Conservation (phyloP, 2,797 vertebrate genomes). For the Spinus olivaceus region DNA sequence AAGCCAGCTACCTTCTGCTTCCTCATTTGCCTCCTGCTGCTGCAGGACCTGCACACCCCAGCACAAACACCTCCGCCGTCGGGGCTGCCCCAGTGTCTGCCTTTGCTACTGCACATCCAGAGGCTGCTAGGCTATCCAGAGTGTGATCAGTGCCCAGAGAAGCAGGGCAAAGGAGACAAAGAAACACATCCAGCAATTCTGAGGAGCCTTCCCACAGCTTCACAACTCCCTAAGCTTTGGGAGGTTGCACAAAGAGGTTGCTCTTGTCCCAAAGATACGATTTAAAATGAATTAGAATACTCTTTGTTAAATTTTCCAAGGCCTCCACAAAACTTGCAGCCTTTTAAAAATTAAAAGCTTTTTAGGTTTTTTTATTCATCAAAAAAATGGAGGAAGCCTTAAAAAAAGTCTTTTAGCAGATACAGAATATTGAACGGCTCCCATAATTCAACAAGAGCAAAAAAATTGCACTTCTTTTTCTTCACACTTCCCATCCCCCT, state of each 20-base stretch:
- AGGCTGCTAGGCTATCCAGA: neutral
- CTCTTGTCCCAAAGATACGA: fast-evolving
- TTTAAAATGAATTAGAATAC: neutral
- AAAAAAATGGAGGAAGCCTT: neutral
- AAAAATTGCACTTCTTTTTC: neutral
- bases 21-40: neutral
- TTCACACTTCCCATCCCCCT: neutral
- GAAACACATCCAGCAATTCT: neutral
- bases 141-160: neutral
- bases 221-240: neutral
- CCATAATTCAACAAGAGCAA: neutral
- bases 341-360: neutral
- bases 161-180: neutral
- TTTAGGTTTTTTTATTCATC: neutral
- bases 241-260: neutral
- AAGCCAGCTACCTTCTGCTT: neutral
- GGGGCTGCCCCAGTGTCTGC: neutral
- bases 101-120: neutral
- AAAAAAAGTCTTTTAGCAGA: neutral
- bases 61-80: fast-evolving
- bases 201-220: neutral
- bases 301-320: neutral
- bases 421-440: neutral
- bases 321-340: neutral
- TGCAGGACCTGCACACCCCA: neutral